These are phyloP conservation scores for Hyles vespertilio DNA, from an alignment of 1,140 invertebrate species.

Conservation along the genomic window DNA sequence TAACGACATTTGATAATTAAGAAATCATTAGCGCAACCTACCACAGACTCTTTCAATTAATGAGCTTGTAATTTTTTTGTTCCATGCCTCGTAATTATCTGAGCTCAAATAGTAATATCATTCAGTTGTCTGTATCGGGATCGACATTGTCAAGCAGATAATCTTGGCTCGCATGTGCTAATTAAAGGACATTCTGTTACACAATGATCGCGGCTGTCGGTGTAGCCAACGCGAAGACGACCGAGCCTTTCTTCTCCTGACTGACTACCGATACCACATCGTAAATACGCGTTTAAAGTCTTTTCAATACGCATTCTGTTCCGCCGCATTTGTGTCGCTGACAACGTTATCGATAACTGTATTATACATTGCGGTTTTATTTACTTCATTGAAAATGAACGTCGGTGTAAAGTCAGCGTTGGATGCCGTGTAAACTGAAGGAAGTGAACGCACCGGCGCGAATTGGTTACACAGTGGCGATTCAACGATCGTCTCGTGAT, in stretches of 20 bases:
- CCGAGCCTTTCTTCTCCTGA: constrained; percentile 51
- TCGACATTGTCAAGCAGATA: constrained; percentile 50
- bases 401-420: background rate
- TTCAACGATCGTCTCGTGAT: constrained; percentile 62
- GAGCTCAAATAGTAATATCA: constrained; percentile 29
- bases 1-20: too few species aligned
- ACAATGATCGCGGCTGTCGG: constrained; percentile 63
- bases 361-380: constrained; percentile 27
- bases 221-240: constrained; percentile 33
- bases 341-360: background rate
- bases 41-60: too few species aligned
- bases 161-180: constrained; percentile 60
- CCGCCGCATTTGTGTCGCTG: constrained; percentile 25
- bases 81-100: constrained; percentile 22
- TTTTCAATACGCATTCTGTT: constrained; percentile 60
- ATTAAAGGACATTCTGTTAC: constrained; percentile 55
- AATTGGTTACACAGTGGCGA: constrained; percentile 32
- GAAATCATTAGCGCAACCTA: too few species aligned
- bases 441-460: constrained; percentile 3
- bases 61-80: too few species aligned
- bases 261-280: constrained; percentile 58
- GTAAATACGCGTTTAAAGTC: constrained; percentile 46
- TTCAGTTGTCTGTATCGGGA: constrained; percentile 45
- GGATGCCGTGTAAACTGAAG: background rate
- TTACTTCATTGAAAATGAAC: too few species aligned